Evolutionary conservation across 2,113 vertebrate species (phyloP).

Genomic region (Tauraco erythrolophus): DNA sequence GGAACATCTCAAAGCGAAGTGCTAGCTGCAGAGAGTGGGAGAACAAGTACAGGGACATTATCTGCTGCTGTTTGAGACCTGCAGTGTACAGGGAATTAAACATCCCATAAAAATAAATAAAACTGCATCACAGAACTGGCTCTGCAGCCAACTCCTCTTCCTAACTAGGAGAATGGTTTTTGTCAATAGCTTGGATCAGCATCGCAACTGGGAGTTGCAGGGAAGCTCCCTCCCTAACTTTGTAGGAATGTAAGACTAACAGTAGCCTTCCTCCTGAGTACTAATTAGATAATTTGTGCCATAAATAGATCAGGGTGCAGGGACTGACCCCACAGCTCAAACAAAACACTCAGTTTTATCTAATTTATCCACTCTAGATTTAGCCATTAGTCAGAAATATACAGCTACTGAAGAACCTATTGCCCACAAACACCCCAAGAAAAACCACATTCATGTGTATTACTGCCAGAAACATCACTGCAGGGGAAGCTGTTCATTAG

Average conservation of each 20-base stretch:
- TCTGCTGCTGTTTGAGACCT: not conserved
- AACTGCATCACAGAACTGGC: not conserved
- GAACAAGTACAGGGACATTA: not conserved
- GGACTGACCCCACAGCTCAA: not conserved
- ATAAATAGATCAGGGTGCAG: not conserved
- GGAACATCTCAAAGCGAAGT: not conserved
- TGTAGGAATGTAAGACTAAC: not conserved
- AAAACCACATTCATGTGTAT: not conserved
- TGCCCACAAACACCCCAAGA: not conserved
- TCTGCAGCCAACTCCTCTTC: not conserved
- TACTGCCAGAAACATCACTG: not conserved
- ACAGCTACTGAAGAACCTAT: not conserved
- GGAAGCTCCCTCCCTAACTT: not conserved
- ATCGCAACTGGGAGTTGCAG: not conserved
- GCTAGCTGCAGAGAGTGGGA: not conserved
- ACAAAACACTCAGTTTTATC: not conserved
- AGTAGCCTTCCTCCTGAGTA: not conserved
- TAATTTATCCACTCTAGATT: not conserved
- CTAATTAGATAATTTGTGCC: not conserved
- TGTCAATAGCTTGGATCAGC: not conserved
- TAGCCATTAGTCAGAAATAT: not conserved
- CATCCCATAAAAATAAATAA: not conserved
- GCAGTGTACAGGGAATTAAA: not conserved
- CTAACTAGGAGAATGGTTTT: not conserved
- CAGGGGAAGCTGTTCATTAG: not conserved